A percentile compares a stretch with the other conserved stretches of the same genome.
Evolutionary conservation across 2,113 vertebrate species (phyloP).

Genomic region (Astur gentilis): DNA sequence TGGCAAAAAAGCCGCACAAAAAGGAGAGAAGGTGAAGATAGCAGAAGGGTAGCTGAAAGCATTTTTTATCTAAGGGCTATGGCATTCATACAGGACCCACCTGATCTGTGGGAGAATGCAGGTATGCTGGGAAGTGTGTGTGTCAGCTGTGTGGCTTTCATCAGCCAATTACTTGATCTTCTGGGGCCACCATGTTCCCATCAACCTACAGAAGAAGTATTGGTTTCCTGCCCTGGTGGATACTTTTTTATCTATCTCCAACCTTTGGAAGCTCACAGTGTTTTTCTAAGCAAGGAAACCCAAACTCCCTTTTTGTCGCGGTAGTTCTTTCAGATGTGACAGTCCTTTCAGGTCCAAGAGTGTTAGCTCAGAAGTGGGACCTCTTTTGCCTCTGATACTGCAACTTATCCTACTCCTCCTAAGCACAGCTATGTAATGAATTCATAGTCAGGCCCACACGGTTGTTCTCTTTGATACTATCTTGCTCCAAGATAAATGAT

Average conservation of each 20-base stretch:
- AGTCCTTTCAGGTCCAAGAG: neutral
- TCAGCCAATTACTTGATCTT: neutral
- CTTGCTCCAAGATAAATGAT: conserved; percentile 27
- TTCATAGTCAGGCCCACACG: neutral
- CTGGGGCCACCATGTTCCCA: neutral
- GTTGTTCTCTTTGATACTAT: conserved; percentile 20
- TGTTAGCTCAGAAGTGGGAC: neutral
- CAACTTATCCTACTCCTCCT: neutral
- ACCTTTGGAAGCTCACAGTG: neutral
- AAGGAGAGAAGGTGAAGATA: neutral
- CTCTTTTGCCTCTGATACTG: neutral
- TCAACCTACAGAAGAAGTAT: neutral
- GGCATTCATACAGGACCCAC: neutral
- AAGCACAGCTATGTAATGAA: conserved; percentile 13
- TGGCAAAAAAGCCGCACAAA: neutral
- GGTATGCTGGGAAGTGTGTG: neutral
- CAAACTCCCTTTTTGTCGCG: neutral
- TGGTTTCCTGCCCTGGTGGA: neutral
- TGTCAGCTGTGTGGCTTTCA: neutral
- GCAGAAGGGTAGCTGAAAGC: neutral
- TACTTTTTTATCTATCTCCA: neutral
- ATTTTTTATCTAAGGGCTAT: neutral
- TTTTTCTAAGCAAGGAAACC: neutral
- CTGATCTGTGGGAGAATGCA: neutral
- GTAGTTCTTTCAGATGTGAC: neutral